Conservation (phyloP, 2,113 vertebrate genomes). For the Delphinus delphis region DNA sequence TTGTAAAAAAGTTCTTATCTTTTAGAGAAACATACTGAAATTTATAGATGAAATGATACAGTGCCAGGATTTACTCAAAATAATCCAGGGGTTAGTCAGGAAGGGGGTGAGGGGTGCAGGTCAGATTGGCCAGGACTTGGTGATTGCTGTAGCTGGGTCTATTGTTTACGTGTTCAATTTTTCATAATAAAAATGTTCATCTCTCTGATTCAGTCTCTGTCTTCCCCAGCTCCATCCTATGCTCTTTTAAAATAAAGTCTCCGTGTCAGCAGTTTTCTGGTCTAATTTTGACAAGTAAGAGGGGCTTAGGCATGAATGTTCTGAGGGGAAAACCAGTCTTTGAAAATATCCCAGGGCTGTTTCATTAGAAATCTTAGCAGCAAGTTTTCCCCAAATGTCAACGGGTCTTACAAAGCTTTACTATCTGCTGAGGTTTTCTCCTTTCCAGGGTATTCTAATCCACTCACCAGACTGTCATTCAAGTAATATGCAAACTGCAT, state of each 20-base stretch:
- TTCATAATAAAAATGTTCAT: neutral
- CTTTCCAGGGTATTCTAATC: neutral
- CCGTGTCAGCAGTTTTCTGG: neutral
- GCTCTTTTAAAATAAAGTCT: constrained; percentile 16
- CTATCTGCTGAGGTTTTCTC: neutral
- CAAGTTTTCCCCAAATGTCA: neutral
- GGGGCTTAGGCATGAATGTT: neutral
- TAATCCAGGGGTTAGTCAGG: neutral
- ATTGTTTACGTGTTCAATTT: neutral
- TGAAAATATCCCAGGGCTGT: neutral
- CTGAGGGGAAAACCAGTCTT: neutral
- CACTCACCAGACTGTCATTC: neutral
- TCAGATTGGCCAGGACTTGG: neutral
- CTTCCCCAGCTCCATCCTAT: neutral
- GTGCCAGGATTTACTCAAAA: neutral
- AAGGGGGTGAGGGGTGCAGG: neutral
- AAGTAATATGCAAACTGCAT: neutral
- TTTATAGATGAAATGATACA: neutral
- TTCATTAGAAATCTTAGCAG: neutral
- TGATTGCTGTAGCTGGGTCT: neutral
- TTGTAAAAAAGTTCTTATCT: constrained; percentile 7
- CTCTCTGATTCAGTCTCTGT: neutral
- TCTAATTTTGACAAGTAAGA: constrained; percentile 34
- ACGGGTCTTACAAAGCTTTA: neutral
- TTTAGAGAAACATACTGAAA: neutral